phyloP scores from a whole-genome alignment of 2,797 vertebrate genomes.

The Ctenochaetus hawaiiensis region DNA sequence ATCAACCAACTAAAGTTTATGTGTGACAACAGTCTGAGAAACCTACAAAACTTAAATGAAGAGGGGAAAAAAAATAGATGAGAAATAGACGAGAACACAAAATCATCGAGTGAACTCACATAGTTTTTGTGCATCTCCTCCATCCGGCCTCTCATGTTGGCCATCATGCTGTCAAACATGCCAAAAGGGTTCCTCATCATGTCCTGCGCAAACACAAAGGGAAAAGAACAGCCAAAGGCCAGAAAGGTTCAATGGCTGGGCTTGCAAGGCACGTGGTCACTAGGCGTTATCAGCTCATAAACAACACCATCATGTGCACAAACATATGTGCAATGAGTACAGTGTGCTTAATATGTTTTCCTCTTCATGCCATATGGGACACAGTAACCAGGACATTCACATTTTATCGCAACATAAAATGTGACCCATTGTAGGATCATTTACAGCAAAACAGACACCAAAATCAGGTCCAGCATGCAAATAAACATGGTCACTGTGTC shows the following conservation, averaged over 20 bases:
- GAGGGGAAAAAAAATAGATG: not conserved
- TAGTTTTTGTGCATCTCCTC: conserved; percentile 88
- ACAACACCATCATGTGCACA: conserved; percentile 29
- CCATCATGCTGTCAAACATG: conserved; percentile 90
- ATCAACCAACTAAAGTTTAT: not conserved
- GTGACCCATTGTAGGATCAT: conserved; percentile 20
- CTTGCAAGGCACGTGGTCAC: conserved; percentile 12
- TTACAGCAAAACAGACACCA: not conserved
- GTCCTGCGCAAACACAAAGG: conserved; percentile 64
- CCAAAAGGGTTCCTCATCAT: conserved; percentile 83
- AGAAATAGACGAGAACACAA: not conserved
- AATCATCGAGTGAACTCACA: conserved; percentile 82
- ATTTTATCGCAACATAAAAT: conserved; percentile 33
- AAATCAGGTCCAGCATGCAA: conserved; percentile 1
- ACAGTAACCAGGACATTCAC: conserved; percentile 17
- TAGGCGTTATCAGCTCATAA: conserved; percentile 55
- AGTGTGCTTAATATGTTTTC: conserved; percentile 35
- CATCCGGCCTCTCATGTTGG: conserved; percentile 89
- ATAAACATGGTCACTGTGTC: not conserved
- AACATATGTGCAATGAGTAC: conserved; percentile 16
- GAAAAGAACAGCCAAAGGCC: conserved; percentile 17
- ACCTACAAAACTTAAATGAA: not conserved
- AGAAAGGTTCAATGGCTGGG: conserved; percentile 6
- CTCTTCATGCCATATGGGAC: conserved; percentile 17
- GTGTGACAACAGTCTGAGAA: not conserved